Percentiles rank a stretch among this genome's conserved stretches.
These are phyloP conservation scores for Procapra przewalskii DNA, from an alignment of 2,113 vertebrate genomes.

Conservation along the genomic window DNA sequence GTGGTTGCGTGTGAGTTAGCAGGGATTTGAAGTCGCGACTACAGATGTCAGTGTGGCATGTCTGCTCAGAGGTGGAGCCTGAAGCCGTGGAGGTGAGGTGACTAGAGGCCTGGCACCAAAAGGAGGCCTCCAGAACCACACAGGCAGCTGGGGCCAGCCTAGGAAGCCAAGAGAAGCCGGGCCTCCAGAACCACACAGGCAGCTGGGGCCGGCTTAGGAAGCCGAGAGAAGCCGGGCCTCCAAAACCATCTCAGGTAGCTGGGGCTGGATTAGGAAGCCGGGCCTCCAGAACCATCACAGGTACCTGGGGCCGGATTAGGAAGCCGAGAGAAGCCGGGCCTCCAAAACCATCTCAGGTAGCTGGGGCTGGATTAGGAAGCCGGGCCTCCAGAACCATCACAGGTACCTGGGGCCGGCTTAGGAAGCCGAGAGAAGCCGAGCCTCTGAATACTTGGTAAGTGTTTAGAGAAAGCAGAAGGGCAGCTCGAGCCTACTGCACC, in stretches of 20 bases:
- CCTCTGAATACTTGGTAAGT: background rate
- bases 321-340: background rate
- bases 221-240: background rate
- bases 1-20: accelerated
- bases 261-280: background rate
- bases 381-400: background rate
- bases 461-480: background rate
- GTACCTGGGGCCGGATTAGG: background rate
- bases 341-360: background rate
- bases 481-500: background rate
- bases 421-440: background rate
- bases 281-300: too few species aligned
- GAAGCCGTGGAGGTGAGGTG: background rate
- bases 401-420: background rate
- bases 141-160: background rate
- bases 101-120: background rate
- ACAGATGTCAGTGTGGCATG: background rate
- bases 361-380: background rate
- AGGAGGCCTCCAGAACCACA: too few species aligned
- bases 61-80: background rate
- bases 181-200: too few species aligned
- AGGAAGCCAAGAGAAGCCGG: background rate
- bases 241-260: background rate
- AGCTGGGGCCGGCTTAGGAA: background rate
- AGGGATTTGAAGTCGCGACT: background rate